These are phyloP conservation scores for Deroplatys truncata DNA, from an alignment of 2,888 invertebrate genomes.

Conservation along the genomic window DNA sequence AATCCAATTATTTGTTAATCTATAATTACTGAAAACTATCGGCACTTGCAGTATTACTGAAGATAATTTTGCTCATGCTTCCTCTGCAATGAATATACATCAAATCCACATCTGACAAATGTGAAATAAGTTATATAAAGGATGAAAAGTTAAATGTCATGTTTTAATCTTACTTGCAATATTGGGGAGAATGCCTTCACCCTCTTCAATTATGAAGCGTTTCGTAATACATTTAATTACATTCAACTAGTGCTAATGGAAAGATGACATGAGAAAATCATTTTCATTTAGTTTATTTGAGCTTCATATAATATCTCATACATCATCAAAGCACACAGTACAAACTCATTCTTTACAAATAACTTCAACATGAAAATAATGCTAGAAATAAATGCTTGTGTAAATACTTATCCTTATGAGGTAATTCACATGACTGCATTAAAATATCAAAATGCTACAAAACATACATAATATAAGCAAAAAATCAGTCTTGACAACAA, in stretches of 20 bases:
- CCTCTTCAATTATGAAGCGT: too few species aligned
- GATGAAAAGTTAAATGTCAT: too few species aligned
- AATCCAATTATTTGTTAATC: too few species aligned
- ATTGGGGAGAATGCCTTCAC: too few species aligned
- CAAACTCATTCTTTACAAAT: background rate
- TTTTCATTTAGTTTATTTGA: background rate
- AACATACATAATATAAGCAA: slow-evolving; percentile 1
- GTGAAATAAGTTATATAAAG: too few species aligned
- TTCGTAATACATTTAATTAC: too few species aligned
- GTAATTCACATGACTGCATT: background rate
- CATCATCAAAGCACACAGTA: background rate
- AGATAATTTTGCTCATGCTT: too few species aligned
- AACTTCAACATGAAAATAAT: background rate
- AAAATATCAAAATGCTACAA: background rate
- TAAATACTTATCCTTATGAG: background rate
- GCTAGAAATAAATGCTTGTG: background rate
- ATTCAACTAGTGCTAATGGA: background rate
- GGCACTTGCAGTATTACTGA: too few species aligned
- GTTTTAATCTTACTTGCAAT: too few species aligned
- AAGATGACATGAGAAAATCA: background rate
- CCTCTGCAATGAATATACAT: too few species aligned
- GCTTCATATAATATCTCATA: background rate
- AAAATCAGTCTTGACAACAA: slow-evolving; percentile 24
- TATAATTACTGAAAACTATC: too few species aligned
- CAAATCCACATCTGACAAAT: too few species aligned